Evolutionary conservation across 2,888 invertebrate genomes (phyloP), one percentile per base, ranked within the genome.

Genomic region (Xestoiulus laeticollis): DNA sequence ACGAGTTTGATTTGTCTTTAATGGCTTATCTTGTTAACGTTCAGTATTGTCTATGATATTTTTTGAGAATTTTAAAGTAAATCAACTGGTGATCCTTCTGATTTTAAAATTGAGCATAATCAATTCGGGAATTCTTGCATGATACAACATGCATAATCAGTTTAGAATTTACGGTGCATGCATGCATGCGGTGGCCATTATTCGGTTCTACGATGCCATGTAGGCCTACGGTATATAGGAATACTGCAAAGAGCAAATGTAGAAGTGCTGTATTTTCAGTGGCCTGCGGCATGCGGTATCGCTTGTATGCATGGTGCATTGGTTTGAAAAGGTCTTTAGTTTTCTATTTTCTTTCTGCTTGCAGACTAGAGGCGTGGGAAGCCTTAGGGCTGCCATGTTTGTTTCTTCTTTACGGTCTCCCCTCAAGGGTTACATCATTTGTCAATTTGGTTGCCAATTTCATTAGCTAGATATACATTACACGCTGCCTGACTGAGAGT

Each of bases 391-490:
- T 85, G 85, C 38, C 85, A 44, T 85, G 38, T 85, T 85, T 44
- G 85, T 85, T 44, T 38, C 78, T 78, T 78, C 85, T 44, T 38
- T 44, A 22, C 38, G 44, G 38, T 85, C 38, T 38, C 85, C 44
- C 86, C 86, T 86, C 86, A 86, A 87, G 87, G 84, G 87, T 48
- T 38, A 87, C 87, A 87, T 87, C 87, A 87, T 84, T 87, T 87
- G 84, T 87, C 87, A 87, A 87, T 87, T 87, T 87, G 84, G 84
- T 83, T 83, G 83, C 48, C 87, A 87, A 87, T 87, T 87, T 87
- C 68, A 87, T 87, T 87, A 87, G 44, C 78, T 78, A 78, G 78
- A 78, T 78, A 78, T 78, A 78, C 78, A 78, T 78, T 78, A 78
- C 78, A 78, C 78, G 78, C 78, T 78, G 78, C 78, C 26, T 78